Conservation (phyloP, 2,888 invertebrate genomes). For the Eupithecia pulchellata region DNA sequence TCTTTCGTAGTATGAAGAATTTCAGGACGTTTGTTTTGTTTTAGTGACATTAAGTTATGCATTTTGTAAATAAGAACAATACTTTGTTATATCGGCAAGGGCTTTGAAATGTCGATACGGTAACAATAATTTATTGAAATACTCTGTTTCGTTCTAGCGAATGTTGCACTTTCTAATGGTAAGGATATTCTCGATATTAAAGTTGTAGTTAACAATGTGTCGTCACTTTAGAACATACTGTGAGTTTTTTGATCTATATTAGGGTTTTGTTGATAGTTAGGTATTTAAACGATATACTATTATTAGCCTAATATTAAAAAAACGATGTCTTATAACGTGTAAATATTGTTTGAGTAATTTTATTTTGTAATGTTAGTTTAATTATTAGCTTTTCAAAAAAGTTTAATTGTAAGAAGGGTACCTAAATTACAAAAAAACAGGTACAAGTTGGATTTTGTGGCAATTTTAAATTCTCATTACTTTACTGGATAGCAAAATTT, state of each 20-base stretch:
- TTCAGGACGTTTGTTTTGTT: constrained; percentile 47
- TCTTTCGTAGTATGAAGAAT: neutral
- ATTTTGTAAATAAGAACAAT: constrained; percentile 84
- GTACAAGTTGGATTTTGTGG: constrained; percentile 81
- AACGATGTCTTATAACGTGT: constrained; percentile 73
- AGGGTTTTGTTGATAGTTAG: constrained; percentile 81
- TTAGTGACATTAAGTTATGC: constrained; percentile 70
- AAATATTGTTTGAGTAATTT: constrained; percentile 82
- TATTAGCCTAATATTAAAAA: constrained; percentile 74
- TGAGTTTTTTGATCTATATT: constrained; percentile 73
- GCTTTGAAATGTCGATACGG: constrained; percentile 70
- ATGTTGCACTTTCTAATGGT: constrained; percentile 82
- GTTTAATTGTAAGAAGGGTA: constrained; percentile 64
- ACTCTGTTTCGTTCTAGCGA: constrained; percentile 80
- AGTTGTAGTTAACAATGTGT: constrained; percentile 75
- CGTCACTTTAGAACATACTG: constrained; percentile 80
- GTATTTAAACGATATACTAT: constrained; percentile 70
- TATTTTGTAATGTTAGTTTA: constrained; percentile 81
- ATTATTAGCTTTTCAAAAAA: constrained; percentile 77
- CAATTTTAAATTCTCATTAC: constrained; percentile 62
- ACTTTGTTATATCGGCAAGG: constrained; percentile 62
- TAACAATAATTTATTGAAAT: constrained; percentile 77
- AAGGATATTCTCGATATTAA: constrained; percentile 75
- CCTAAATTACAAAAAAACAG: constrained; percentile 43
- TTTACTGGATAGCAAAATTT: constrained; percentile 47